Evolutionary conservation across 2,113 vertebrate species (phyloP).

Genomic region (Capricornis sumatraensis): DNA sequence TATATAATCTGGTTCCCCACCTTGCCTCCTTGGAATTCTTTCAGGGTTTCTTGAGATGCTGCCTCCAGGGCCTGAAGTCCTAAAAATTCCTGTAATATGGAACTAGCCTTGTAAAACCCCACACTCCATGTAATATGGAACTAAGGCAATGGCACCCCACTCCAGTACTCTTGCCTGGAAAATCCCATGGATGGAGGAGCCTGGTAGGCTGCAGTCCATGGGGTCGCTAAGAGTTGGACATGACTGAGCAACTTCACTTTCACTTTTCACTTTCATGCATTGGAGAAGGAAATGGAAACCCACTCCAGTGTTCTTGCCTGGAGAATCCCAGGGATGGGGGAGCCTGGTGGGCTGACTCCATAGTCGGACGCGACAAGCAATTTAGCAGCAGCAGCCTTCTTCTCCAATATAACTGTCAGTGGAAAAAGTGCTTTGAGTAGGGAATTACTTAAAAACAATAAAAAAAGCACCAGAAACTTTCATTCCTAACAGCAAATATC

Average conservation of each 20-base stretch:
- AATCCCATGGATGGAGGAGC: no score
- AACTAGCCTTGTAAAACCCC: not conserved
- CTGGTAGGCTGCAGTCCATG: no score
- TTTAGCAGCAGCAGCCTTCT: not conserved
- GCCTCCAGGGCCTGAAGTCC: not conserved
- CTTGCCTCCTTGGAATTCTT: not conserved
- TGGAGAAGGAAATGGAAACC: no score
- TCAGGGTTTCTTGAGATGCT: not conserved
- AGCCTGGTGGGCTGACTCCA: no score
- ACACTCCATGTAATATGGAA: not conserved
- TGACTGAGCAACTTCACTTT: no score
- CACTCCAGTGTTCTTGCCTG: no score
- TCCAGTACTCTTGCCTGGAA: no score
- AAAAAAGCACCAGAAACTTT: not conserved
- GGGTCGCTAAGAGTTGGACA: no score
- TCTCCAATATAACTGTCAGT: not conserved
- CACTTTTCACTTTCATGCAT: no score
- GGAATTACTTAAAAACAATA: not conserved
- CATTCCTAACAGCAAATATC: not conserved
- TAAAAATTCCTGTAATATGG: not conserved
- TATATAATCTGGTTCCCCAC: not conserved
- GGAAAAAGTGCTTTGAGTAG: not conserved
- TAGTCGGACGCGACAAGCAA: no score
- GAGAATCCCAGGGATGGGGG: no score
- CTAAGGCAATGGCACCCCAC: no score